These are phyloP conservation scores for Oreocharis arfaki DNA, from an alignment of 2,113 vertebrate genomes.

Conservation along the genomic window DNA sequence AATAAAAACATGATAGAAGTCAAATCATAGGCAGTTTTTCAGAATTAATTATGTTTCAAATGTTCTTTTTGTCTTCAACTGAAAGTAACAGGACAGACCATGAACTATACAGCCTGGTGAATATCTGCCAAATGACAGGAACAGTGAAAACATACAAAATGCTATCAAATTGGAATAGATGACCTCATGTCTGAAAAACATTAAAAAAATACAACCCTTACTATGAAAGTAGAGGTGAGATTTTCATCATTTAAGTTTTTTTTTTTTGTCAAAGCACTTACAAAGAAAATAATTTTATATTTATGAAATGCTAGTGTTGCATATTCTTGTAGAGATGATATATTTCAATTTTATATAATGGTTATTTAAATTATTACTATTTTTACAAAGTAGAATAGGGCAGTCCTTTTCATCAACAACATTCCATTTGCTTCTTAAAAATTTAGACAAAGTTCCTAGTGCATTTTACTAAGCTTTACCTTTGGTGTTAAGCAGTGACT, in stretches of 20 bases:
- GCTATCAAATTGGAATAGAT: conserved; percentile 48
- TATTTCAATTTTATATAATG: conserved; percentile 55
- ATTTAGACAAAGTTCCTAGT: conserved; percentile 69
- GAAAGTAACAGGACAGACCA: conserved; percentile 51
- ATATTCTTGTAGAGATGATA: conserved; percentile 65
- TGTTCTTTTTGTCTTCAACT: conserved; percentile 43
- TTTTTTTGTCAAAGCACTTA: conserved; percentile 61
- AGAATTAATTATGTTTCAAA: conserved; percentile 62
- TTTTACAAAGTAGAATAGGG: conserved; percentile 62
- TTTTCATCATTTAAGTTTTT: conserved; percentile 43
- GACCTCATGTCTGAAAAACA: conserved; percentile 54
- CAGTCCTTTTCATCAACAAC: conserved; percentile 51
- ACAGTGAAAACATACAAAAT: conserved; percentile 51
- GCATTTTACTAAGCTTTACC: conserved; percentile 73
- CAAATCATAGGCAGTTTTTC: conserved; percentile 63
- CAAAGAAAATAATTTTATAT: conserved; percentile 58
- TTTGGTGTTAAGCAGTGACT: conserved; percentile 79
- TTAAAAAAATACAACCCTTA: conserved; percentile 64
- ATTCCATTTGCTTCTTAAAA: conserved; percentile 57
- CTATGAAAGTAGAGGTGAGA: conserved; percentile 56
- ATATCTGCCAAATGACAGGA: conserved; percentile 25
- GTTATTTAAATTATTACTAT: conserved; percentile 42
- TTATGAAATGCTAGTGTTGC: conserved; percentile 62
- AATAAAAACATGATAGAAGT: conserved; percentile 65
- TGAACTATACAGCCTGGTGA: conserved; percentile 40